phyloP scores from a whole-genome alignment of 2,888 invertebrate species.

The Folsomia manolachei region DNA sequence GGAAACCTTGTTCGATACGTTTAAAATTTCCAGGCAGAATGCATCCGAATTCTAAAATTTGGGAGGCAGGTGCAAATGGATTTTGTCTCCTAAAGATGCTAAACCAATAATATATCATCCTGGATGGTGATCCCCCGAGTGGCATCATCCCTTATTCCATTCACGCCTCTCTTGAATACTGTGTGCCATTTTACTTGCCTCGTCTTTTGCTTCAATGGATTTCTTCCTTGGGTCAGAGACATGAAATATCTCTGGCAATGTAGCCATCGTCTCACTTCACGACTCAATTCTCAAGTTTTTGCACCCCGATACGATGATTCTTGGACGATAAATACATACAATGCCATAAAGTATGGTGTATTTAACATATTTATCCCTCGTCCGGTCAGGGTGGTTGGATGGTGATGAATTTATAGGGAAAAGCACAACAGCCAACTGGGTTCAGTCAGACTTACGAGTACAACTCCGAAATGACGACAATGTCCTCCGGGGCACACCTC shows the following conservation, averaged over 20 bases:
- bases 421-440: background rate
- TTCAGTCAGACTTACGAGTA: background rate
- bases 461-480: constrained; percentile 4
- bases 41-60: too few relatives aligned
- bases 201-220: background rate
- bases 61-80: background rate
- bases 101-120: background rate
- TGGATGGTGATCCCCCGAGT: background rate
- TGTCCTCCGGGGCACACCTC: constrained; percentile 20
- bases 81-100: background rate
- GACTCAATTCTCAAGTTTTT: background rate
- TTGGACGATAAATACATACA: background rate
- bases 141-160: background rate
- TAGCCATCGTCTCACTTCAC: background rate
- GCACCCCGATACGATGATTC: background rate
- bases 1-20: too few relatives aligned
- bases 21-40: too few relatives aligned
- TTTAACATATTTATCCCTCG: too few relatives aligned
- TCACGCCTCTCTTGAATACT: background rate
- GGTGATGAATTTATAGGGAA: constrained; percentile 1
- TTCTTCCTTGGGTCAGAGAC: background rate
- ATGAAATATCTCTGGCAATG: background rate
- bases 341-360: background rate
- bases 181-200: background rate
- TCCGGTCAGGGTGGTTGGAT: background rate